Conservation (phyloP, 2,888 invertebrate species). For the Abrostola tripartita region DNA sequence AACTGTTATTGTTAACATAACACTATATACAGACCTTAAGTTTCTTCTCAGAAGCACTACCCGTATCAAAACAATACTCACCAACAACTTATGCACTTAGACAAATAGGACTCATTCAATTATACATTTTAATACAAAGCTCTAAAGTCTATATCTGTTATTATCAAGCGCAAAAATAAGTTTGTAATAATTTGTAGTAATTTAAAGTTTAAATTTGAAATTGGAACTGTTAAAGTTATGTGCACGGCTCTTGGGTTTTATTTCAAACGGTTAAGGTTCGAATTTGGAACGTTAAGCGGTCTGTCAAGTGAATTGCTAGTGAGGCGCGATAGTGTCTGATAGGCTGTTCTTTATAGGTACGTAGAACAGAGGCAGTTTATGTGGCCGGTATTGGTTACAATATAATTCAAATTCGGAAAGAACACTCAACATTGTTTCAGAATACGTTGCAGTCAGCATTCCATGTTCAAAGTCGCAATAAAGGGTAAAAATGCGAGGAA, state of each 20-base stretch:
- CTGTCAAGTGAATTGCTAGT: slow-evolving; percentile 17
- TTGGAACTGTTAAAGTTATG: slow-evolving; percentile 71
- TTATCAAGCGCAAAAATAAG: slow-evolving; percentile 52
- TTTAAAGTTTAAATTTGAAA: slow-evolving; percentile 78
- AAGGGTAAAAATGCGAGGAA: not conserved
- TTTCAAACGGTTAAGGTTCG: slow-evolving; percentile 51
- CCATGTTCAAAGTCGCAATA: not conserved
- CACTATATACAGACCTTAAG: slow-evolving; percentile 71
- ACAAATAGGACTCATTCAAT: slow-evolving; percentile 20
- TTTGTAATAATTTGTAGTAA: slow-evolving; percentile 73
- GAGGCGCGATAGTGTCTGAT: slow-evolving; percentile 38
- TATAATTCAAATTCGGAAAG: slow-evolving; percentile 32
- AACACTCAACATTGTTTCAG: slow-evolving; percentile 5
- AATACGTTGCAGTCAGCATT: not conserved
- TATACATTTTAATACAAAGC: slow-evolving; percentile 40
- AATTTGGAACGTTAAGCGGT: slow-evolving; percentile 32
- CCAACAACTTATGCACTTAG: slow-evolving; percentile 40
- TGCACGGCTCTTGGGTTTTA: slow-evolving; percentile 53
- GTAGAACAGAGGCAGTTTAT: slow-evolving; percentile 29
- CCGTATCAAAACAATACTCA: slow-evolving; percentile 70
- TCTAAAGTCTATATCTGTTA: slow-evolving; percentile 39
- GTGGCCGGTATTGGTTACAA: slow-evolving; percentile 30
- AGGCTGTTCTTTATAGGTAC: slow-evolving; percentile 37
- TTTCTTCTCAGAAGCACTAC: slow-evolving; percentile 73
- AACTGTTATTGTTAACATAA: slow-evolving; percentile 75